These are phyloP conservation scores for Melinaea marsaeus DNA, from an alignment of 2,888 invertebrate genomes.

Conservation along the genomic window DNA sequence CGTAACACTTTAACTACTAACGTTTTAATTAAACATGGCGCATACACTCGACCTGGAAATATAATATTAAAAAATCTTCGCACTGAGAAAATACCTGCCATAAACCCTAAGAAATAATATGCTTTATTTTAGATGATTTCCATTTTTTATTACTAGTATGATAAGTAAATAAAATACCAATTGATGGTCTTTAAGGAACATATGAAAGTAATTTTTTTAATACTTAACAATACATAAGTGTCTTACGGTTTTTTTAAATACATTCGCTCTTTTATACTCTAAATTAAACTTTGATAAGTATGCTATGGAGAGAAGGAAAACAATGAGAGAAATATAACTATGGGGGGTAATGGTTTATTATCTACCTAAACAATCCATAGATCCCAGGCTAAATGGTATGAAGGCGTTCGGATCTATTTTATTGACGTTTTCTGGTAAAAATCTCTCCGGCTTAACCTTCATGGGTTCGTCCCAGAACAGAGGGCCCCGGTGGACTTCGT, in stretches of 20 bases:
- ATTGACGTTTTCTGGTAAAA: conserved; percentile 53
- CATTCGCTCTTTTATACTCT: no score
- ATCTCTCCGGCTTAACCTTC: conserved; percentile 56
- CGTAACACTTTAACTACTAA: conserved; percentile 49
- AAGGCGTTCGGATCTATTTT: conserved; percentile 57
- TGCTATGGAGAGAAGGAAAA: neutral
- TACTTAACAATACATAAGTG: no score
- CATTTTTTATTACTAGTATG: no score
- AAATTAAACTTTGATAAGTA: no score
- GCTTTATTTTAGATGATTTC: no score
- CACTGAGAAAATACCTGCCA: no score
- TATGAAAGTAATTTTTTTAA: neutral
- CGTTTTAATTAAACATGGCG: conserved; percentile 56
- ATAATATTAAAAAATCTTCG: neutral
- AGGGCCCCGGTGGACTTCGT: conserved; percentile 56
- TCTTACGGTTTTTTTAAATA: no score
- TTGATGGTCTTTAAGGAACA: neutral
- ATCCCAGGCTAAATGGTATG: conserved; percentile 61
- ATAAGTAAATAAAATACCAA: no score
- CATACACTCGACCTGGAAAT: conserved; percentile 56
- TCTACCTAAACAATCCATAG: conserved; percentile 67
- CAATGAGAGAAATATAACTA: neutral
- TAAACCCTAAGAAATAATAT: no score
- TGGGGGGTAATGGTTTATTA: neutral
- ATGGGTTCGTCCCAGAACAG: conserved; percentile 57